Conservation (phyloP, 2,888 invertebrate species). For the Phorcus lineatus region DNA sequence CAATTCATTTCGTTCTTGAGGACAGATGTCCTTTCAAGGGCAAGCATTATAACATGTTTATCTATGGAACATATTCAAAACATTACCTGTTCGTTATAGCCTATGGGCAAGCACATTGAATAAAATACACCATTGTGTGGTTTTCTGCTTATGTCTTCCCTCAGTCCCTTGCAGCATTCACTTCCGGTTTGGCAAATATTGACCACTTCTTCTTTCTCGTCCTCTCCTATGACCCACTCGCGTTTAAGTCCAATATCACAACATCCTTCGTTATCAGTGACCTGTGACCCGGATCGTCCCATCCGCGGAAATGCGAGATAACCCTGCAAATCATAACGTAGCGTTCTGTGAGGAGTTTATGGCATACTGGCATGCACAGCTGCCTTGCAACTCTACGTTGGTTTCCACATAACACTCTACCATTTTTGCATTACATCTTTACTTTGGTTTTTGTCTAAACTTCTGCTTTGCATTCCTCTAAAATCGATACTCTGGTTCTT, state of each 20-base stretch:
- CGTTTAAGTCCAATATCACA: conserved; percentile 41
- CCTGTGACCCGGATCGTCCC: conserved; percentile 36
- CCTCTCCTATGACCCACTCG: conserved; percentile 34
- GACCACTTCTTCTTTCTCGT: conserved; percentile 34
- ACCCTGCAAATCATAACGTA: conserved; percentile 18
- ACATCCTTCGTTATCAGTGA: conserved; percentile 24
- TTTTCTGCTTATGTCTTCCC: conserved; percentile 34
- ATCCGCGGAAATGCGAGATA: conserved; percentile 42
- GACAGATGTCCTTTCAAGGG: no score
- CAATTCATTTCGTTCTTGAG: no score
- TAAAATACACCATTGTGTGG: conserved; percentile 37
- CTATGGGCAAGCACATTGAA: conserved; percentile 40
- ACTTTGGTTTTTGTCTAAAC: no score
- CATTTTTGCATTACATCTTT: no score
- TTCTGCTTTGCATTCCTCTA: no score
- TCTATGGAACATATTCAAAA: background rate
- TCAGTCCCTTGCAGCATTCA: conserved; percentile 31
- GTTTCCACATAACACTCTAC: no score
- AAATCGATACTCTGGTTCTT: no score
- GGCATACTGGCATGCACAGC: background rate
- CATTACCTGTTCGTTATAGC: conserved; percentile 3
- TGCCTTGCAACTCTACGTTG: background rate
- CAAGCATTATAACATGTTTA: background rate
- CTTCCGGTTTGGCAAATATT: conserved; percentile 31
- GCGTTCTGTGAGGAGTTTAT: background rate